Conservation (phyloP, 2,113 vertebrate genomes). For the Myrmecobius fasciatus region DNA sequence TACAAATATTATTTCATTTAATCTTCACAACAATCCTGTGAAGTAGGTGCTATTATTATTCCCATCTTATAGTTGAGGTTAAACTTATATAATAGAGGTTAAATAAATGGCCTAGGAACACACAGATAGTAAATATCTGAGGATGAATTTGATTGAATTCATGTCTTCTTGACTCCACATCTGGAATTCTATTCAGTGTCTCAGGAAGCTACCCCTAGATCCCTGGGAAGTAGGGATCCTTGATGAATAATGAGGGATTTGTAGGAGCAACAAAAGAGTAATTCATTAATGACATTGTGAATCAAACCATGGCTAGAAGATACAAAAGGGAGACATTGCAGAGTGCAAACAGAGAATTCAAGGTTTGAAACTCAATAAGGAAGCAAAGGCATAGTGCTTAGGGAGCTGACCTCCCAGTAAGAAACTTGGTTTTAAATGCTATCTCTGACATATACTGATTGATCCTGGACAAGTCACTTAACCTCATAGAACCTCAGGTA, state of each 20-base stretch:
- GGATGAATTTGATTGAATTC: not conserved
- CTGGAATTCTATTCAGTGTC: not conserved
- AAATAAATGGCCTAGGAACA: not conserved
- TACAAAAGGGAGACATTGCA: not conserved
- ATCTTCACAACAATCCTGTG: not conserved
- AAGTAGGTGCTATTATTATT: not conserved
- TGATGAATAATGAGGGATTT: not conserved
- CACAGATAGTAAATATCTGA: not conserved
- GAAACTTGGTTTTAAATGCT: not conserved
- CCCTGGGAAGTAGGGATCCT: not conserved
- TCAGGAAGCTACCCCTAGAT: not conserved
- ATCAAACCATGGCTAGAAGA: not conserved
- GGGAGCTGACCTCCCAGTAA: not conserved
- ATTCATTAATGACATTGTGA: not conserved
- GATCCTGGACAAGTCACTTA: not conserved
- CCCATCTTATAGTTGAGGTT: not conserved
- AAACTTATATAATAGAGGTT: not conserved
- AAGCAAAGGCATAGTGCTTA: not conserved
- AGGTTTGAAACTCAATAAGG: conserved; percentile 23
- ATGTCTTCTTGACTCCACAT: not conserved
- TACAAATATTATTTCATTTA: not conserved
- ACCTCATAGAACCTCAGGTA: not conserved
- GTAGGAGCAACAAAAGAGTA: not conserved
- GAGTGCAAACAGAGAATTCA: conserved; percentile 24
- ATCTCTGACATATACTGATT: not conserved